Percentiles rank a stretch among this genome's conserved stretches.
phyloP scores from a whole-genome alignment of 2,797 vertebrate genomes.

The Falco rusticolus region DNA sequence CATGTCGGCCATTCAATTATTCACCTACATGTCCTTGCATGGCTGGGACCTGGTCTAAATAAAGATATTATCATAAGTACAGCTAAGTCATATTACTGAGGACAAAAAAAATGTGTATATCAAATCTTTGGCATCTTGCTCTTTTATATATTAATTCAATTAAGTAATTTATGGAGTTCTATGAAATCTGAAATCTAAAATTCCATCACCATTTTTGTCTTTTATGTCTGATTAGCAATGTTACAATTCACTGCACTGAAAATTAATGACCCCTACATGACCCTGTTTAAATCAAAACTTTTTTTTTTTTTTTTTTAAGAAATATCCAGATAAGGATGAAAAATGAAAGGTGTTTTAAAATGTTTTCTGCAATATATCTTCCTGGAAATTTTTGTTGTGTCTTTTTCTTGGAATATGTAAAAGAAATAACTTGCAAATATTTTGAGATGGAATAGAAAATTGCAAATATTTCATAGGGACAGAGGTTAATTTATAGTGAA shows the following conservation, averaged over 20 bases:
- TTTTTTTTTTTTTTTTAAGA: neutral
- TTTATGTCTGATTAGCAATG: neutral
- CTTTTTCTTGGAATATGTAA: neutral
- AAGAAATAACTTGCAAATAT: neutral
- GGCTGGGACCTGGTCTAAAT: neutral
- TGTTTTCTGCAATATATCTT: neutral
- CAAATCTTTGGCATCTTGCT: neutral
- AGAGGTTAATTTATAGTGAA: neutral
- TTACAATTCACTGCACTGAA: neutral
- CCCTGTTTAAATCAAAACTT: neutral
- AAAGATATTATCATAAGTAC: neutral
- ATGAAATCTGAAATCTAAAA: neutral
- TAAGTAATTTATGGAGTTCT: neutral
- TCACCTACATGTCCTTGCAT: neutral
- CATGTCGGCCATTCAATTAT: neutral
- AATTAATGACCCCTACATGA: neutral
- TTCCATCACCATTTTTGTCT: neutral
- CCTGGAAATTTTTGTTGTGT: neutral
- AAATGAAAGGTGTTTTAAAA: neutral
- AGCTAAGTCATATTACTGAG: neutral
- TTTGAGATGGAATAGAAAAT: neutral
- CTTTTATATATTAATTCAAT: neutral
- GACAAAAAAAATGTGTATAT: neutral
- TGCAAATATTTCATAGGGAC: neutral
- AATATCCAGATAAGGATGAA: neutral